Base-by-base conservation (phyloP, 2,888 invertebrate species). In the Nineta flava region DNA sequence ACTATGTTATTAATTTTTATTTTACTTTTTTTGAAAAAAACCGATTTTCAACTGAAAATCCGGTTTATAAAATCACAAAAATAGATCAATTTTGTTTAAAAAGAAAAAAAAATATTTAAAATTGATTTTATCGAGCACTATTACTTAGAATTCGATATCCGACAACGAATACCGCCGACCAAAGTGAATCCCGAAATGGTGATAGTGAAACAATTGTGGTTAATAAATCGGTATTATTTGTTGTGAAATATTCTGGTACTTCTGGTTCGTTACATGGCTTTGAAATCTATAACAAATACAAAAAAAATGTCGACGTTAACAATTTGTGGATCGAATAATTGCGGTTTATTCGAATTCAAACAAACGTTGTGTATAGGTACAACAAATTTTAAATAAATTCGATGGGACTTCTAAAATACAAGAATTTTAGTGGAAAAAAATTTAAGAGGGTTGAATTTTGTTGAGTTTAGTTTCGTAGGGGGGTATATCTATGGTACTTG, bases 101-200 rank as follows among this genome's bases (percentile, higher is more conserved):
- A 9, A 32, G 7, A 9, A 9, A 9, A 32, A 9, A 38, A n/a
- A n/a, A n/a, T 35, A 35, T 38, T 38, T 38, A 3, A n/a, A 6
- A 7, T 13, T 13, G 15, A 38, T 38, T 38, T 38, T 38, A 13
- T 38, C n/a, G n/a, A n/a, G 38, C 38, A 38, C n/a, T 26, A 21
- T 44, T 44, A n/a, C 21, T 21, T 13, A 44, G 13, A 16, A 44
- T 44, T 44, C 44, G 44, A 21, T 19, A 44, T 4, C 44, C 44
- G 26, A 44, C 44, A 13, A 44, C 44, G 21, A 44, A 44, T n/a
- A 44, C 26, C 12, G 44, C 44, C 21, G 44, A 31, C 44, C 44
- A 44, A 26, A 44, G 15, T 19, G 44, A 44, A 7, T 44, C 44
- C 9, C 44, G 19, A 44, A 44, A 44, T 19, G 44, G 44, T 10